Evolutionary conservation across 2,113 vertebrate genomes (phyloP).

Genomic region (Eulemur rufifrons): DNA sequence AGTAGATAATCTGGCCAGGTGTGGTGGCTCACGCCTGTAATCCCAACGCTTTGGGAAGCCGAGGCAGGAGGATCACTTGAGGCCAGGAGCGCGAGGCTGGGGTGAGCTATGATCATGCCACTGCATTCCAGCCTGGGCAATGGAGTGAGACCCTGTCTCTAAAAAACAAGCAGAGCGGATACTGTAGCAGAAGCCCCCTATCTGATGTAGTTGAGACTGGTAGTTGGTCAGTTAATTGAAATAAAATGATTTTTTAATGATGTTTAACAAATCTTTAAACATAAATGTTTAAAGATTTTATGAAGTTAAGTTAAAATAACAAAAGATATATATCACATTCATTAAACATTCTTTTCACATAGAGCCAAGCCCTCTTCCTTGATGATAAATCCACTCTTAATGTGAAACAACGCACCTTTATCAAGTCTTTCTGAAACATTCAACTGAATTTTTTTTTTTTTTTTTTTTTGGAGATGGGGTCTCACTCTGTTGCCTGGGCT

Average conservation of each 20-base stretch:
- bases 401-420: neutral
- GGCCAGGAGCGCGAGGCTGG: too few relatives aligned
- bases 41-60: too few relatives aligned
- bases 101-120: too few relatives aligned
- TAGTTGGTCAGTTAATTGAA: neutral
- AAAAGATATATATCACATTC: neutral
- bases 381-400: neutral
- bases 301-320: neutral
- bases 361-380: neutral
- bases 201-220: too few relatives aligned
- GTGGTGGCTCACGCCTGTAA: too few relatives aligned
- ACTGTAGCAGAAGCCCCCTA: neutral
- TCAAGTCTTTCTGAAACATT: neutral
- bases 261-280: too few relatives aligned
- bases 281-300: neutral
- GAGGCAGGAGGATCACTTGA: too few relatives aligned
- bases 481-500: too few relatives aligned
- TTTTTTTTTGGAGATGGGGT: too few relatives aligned
- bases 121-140: too few relatives aligned
- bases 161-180: neutral
- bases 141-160: too few relatives aligned
- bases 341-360: neutral
- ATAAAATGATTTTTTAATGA: neutral
- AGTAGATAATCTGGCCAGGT: too few relatives aligned
- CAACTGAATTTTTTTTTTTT: neutral